Evolutionary conservation across 2,113 vertebrate genomes (phyloP), one percentile per base, ranked within the genome.

Genomic region (Calidris pygmaea): DNA sequence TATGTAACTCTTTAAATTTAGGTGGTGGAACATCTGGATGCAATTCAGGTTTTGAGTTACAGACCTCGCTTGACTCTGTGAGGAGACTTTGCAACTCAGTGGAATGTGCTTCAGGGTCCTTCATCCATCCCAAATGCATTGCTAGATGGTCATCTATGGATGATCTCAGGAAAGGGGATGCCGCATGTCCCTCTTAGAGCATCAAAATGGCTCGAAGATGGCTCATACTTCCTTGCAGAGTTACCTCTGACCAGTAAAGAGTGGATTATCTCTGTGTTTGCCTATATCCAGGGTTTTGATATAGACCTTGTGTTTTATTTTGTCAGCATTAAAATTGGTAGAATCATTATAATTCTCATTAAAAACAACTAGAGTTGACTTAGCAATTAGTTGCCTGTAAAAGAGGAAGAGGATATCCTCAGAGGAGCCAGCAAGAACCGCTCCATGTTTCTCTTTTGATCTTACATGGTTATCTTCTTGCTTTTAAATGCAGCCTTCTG

Each of bases 381-480:
- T 90, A 14, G 65, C 77, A 92, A 93, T 94, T 95, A 89, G 60
- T 67, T 93, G 43, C 43, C 39, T 92, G 47, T 90, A 37, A 88
- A 90, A 96, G 39, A 85, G 50, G 63, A 88, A 73, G 50, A 60
- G 34, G 47, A 65, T 93, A 94, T 93, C 35, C 92, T 90, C 90
- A 85, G 75, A 93, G 90, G 90, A 90, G 85, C 48, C 24, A 41
- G 70, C 41, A 67, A 91, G 89, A 89, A 56, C 34, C 0, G 3
- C 62, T 94, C 24, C 48, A 84, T 71, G 45, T 86, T 90, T 78
- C 50, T 89, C 90, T 96, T 92, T 96, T 92, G 89, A 96, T 94
- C 92, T 92, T 89, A 53, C 24, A 7, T 20, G 8, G 58, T 86
- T 97, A 41, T 90, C 71, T 76, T 75, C 65, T 67, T 68, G 68